Evolutionary conservation across 2,888 invertebrate species (phyloP), one percentile per base, ranked within the genome.

Genomic region (Agrochola lychnidis): DNA sequence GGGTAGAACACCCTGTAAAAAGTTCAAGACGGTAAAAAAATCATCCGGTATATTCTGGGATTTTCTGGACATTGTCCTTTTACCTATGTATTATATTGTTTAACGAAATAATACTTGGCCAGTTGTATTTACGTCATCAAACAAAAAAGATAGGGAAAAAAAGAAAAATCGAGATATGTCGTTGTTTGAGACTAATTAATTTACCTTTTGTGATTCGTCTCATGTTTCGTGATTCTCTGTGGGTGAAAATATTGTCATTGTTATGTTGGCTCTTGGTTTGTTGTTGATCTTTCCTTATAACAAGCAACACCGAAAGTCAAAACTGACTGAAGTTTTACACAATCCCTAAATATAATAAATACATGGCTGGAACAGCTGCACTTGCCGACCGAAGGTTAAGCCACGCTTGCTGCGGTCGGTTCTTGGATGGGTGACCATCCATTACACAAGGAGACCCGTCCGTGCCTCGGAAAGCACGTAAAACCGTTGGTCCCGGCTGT

Each of bases 101-200:
- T 42, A n/a, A 6, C 4, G 25, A 66, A 48, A 30, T 51, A n/a
- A 40, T 25, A 45, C 9, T 59, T 14, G 22, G 19, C 1, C 19
- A 59, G 19, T 57, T 30, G 10, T 61, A 53, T 42, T 42, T 16
- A 78, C 59, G 36, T 45, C 69, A 78, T 69, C 42, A 61, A 78
- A 16, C 22, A 9, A 22, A 56, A 22, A 25, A 61, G 12, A 53
- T 10, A n/a, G 1, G 6, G 7, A 36, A 25, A 42, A 45, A 62
- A 36, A 36, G 4, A 36, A 45, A 53, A 48, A 25, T 36, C 6
- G 36, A 56, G 19, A 42, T 19, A 71, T n/a, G 36, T 62, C 61
- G 40, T 74, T 48, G 53, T 81, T 67, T 40, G 53, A 57, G n/a
- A 56, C 66, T 62, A 79, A 81, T 67, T 56, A 67, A 56, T 74